A percentile compares a stretch with the other conserved stretches of the same genome.
phyloP scores from a whole-genome alignment of 1,140 invertebrate species.

The Rhagoletis pomonella region DNA sequence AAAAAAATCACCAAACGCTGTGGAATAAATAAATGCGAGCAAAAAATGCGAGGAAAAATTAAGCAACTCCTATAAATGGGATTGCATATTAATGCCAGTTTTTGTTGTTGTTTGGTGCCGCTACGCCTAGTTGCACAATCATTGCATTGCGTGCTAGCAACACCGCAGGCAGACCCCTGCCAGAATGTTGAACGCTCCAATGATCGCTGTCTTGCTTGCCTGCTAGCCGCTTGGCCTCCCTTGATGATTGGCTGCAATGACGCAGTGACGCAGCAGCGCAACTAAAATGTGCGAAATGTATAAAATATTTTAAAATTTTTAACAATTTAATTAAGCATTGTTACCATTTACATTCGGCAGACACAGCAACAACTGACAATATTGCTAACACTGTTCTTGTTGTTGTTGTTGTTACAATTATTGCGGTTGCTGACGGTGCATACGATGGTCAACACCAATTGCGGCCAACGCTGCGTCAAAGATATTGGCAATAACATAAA shows the following conservation, averaged over 20 bases:
- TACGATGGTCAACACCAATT: background rate
- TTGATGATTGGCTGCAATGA: background rate
- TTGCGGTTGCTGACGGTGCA: background rate
- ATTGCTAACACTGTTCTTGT: background rate
- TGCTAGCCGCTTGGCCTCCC: background rate
- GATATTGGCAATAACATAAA: conserved; percentile 2
- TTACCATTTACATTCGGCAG: conserved; percentile 45
- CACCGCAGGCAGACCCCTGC: background rate
- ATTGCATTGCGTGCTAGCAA: conserved; percentile 35
- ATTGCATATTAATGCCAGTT: conserved; percentile 7
- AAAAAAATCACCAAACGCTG: background rate
- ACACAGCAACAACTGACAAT: conserved; percentile 40
- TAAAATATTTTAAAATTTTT: conserved; percentile 43
- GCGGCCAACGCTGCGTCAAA: background rate
- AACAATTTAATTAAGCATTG: conserved; percentile 53
- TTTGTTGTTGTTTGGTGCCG: background rate
- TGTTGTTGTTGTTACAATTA: background rate
- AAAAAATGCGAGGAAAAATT: conserved; percentile 31
- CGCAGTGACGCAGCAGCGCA: conserved; percentile 4
- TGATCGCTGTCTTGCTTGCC: background rate
- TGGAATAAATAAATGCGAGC: background rate
- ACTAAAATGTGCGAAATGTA: conserved; percentile 44
- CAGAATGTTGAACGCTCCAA: background rate
- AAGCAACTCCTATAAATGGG: conserved; percentile 12
- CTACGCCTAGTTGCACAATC: conserved; percentile 9